Percentiles rank a stretch among this genome's conserved stretches.
These are phyloP conservation scores for Copidosoma aretas DNA, from an alignment of 2,888 invertebrate genomes.

Conservation along the genomic window DNA sequence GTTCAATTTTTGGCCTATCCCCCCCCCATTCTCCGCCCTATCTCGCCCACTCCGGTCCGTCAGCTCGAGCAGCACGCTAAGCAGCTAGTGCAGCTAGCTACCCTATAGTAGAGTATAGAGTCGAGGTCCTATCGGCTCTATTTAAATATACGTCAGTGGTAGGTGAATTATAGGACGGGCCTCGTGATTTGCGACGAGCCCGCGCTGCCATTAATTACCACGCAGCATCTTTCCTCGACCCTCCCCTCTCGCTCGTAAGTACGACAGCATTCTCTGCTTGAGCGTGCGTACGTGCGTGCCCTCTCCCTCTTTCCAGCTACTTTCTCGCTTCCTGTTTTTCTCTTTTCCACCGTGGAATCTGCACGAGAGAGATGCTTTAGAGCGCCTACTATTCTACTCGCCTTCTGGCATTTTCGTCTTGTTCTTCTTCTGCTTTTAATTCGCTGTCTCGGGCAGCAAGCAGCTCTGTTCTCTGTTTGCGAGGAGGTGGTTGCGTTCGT, in stretches of 20 bases:
- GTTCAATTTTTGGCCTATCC: conserved; percentile 33
- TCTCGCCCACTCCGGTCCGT: too few species aligned
- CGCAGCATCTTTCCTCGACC: conserved; percentile 60
- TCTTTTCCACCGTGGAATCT: not conserved
- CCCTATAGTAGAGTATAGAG: not conserved
- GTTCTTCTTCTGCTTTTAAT: not conserved
- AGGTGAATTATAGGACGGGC: conserved; percentile 58
- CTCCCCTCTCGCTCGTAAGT: conserved; percentile 35
- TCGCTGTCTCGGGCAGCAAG: too few species aligned
- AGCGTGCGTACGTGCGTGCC: not conserved
- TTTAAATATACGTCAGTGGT: conserved; percentile 57
- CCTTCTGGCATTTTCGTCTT: not conserved
- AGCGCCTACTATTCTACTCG: not conserved
- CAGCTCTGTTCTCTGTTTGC: too few species aligned
- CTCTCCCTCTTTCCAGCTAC: not conserved
- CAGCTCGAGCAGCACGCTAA: conserved; percentile 16
- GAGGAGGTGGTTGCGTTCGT: too few species aligned
- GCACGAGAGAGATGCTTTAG: not conserved
- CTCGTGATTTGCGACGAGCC: conserved; percentile 59
- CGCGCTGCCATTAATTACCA: conserved; percentile 57
- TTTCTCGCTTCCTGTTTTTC: not conserved
- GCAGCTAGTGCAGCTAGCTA: conserved; percentile 9
- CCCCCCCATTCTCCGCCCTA: not conserved
- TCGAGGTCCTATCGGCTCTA: conserved; percentile 53
- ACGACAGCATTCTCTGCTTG: conserved; percentile 1